Evolutionary conservation across 1,140 invertebrate species (phyloP).

Genomic region (Cotesia vestalis): DNA sequence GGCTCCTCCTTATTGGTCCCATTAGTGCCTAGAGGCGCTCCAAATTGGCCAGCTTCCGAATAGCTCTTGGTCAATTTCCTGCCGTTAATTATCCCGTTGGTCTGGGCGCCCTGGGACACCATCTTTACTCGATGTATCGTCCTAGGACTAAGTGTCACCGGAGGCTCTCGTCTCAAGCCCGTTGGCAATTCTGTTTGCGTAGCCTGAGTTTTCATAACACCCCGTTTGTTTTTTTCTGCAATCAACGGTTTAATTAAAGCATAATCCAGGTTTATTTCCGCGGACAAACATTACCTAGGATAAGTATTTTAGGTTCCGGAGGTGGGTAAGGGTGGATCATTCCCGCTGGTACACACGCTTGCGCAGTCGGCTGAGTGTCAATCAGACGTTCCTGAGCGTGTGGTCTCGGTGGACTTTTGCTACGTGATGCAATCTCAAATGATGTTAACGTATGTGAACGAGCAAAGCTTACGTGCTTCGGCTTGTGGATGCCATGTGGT

Average conservation of each 20-base stretch:
- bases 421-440: constrained; percentile 74
- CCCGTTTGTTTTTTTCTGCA: constrained; percentile 74
- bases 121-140: constrained; percentile 77
- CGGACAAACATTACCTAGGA: constrained; percentile 59
- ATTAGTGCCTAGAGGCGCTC: constrained; percentile 56
- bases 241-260: neutral
- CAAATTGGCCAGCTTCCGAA: constrained; percentile 77
- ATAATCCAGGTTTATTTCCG: too few relatives aligned
- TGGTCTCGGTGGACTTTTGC: constrained; percentile 66
- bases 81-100: constrained; percentile 78
- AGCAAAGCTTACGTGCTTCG: constrained; percentile 92
- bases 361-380: constrained; percentile 61
- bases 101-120: constrained; percentile 89
- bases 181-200: constrained; percentile 86
- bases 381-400: constrained; percentile 77
- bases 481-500: constrained; percentile 66
- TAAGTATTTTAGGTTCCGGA: constrained; percentile 64
- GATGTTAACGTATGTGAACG: constrained; percentile 83
- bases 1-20: constrained; percentile 45
- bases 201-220: constrained; percentile 90
- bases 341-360: constrained; percentile 46
- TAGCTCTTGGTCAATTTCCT: constrained; percentile 84
- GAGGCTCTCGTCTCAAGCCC: constrained; percentile 71
- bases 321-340: constrained; percentile 54
- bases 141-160: constrained; percentile 81